Conservation (phyloP, 2,113 vertebrate species). For the Glaucomys volans region DNA sequence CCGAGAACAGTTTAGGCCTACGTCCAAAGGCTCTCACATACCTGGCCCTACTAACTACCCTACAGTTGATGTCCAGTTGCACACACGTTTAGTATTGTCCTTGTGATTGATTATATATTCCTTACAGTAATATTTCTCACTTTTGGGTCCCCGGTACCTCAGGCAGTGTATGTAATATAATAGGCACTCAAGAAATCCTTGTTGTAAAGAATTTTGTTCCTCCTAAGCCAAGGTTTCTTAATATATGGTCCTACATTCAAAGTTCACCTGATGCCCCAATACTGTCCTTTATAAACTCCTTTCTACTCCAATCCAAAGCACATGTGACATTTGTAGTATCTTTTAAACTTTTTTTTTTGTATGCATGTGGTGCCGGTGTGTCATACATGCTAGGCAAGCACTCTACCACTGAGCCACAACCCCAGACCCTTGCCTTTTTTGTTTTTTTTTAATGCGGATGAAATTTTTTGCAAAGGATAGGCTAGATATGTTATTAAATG, state of each 20-base stretch:
- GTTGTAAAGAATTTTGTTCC: neutral
- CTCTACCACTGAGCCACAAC: no score
- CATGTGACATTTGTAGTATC: neutral
- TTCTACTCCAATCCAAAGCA: neutral
- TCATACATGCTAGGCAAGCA: no score
- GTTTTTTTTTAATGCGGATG: neutral
- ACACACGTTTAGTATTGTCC: neutral
- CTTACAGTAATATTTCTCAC: neutral
- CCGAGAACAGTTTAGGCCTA: neutral
- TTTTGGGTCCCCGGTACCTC: neutral
- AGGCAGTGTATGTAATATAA: neutral
- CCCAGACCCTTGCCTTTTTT: neutral
- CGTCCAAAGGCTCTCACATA: neutral
- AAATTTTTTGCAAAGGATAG: slow-evolving; percentile 6
- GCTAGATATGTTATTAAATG: neutral
- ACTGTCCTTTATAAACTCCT: neutral
- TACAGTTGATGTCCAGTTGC: neutral
- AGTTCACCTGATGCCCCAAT: neutral
- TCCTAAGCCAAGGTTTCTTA: neutral
- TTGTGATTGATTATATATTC: neutral
- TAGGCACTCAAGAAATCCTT: neutral
- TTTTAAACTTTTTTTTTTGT: neutral
- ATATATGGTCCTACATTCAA: neutral
- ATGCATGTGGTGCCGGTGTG: no score
- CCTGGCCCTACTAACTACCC: neutral